phyloP scores from a whole-genome alignment of 2,797 vertebrate species.

The Hyperoplus lanceolatus region DNA sequence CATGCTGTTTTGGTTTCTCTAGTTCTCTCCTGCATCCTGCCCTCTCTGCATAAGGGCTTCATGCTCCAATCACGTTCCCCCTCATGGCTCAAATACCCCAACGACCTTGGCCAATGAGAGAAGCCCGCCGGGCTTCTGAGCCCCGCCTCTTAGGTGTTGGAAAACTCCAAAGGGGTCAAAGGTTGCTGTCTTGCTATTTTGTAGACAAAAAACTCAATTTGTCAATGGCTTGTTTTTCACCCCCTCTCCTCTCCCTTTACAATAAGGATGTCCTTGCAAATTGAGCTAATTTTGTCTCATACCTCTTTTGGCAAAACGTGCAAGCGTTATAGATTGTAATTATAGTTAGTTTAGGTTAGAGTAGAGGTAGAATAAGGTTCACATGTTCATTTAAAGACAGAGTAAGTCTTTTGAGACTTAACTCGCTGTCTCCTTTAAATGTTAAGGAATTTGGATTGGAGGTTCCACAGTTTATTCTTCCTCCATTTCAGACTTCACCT shows the following conservation, averaged over 20 bases:
- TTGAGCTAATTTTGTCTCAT: not conserved
- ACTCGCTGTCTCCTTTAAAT: not conserved
- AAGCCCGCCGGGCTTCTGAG: slow-evolving; percentile 19
- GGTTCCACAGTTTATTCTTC: not conserved
- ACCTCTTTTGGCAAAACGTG: not conserved
- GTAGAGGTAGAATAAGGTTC: not conserved
- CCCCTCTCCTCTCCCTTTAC: not conserved
- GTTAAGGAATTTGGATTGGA: not conserved
- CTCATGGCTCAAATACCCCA: slow-evolving; percentile 50
- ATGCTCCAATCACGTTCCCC: slow-evolving; percentile 57
- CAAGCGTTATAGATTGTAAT: not conserved
- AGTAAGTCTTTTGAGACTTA: too few relatives aligned
- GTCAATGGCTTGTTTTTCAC: slow-evolving; percentile 14
- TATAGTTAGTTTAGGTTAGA: not conserved
- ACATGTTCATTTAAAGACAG: too few relatives aligned
- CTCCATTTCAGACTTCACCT: not conserved
- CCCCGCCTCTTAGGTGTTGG: slow-evolving; percentile 32
- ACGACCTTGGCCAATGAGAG: slow-evolving; percentile 68
- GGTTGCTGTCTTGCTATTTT: slow-evolving; percentile 36
- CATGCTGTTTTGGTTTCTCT: slow-evolving; percentile 67
- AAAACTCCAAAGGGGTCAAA: slow-evolving; percentile 51
- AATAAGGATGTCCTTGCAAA: slow-evolving; percentile 5
- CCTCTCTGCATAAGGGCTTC: slow-evolving; percentile 37
- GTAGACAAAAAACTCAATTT: slow-evolving; percentile 33
- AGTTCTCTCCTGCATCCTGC: slow-evolving; percentile 58